Percentiles rank a stretch among this genome's conserved stretches.
phyloP scores from a whole-genome alignment of 2,113 vertebrate genomes.

The Panthera leo region DNA sequence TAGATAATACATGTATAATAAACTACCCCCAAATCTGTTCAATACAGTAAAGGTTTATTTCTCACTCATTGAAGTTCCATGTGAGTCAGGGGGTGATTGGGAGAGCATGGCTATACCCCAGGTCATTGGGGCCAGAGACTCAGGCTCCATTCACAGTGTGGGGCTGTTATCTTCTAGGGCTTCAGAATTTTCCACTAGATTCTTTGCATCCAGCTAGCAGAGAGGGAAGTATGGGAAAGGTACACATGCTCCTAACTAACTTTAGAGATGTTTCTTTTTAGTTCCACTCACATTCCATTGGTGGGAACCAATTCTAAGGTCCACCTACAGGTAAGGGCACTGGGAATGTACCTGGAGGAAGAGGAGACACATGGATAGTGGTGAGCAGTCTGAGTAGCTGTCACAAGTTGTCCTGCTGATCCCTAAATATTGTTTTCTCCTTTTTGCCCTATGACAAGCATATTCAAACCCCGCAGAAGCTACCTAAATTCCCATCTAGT shows the following conservation, averaged over 20 bases:
- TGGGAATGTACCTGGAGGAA: not conserved
- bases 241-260: not conserved
- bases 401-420: not conserved
- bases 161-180: not conserved
- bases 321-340: not conserved
- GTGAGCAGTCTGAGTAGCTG: not conserved
- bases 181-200: not conserved
- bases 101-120: not conserved
- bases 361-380: not conserved
- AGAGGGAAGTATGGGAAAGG: not conserved
- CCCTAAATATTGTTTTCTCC: not conserved
- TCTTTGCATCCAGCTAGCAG: not conserved
- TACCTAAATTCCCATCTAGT: not conserved
- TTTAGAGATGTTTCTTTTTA: not conserved
- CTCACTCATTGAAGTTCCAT: not conserved
- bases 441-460: not conserved
- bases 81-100: not conserved
- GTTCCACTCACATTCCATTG: not conserved
- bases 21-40: not conserved
- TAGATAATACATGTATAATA: not conserved
- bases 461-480: not conserved
- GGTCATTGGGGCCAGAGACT: not conserved
- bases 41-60: not conserved
- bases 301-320: not conserved
- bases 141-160: not conserved